These are phyloP conservation scores for Oegoconia quadripuncta DNA, from an alignment of 2,888 invertebrate species.

Conservation along the genomic window DNA sequence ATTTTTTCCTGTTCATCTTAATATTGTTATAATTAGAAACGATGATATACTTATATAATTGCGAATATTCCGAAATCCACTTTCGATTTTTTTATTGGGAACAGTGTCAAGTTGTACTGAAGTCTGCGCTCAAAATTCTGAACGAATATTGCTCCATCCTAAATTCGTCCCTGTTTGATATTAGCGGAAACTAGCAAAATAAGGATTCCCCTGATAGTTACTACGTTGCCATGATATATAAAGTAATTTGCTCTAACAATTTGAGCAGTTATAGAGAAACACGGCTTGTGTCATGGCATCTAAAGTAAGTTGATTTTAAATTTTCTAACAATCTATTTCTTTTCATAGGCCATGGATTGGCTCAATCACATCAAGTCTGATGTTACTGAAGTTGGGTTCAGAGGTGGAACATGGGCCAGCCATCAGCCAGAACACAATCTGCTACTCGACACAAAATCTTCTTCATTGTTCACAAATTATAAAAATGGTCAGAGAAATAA, in stretches of 20 bases:
- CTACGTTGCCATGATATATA: conserved; percentile 9
- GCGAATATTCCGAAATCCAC: no score
- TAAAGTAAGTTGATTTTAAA: conserved; percentile 22
- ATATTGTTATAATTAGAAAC: no score
- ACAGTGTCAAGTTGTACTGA: no score
- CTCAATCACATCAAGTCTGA: neutral
- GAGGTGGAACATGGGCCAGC: no score
- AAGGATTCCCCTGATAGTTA: conserved; percentile 17
- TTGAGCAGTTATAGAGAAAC: conserved; percentile 7
- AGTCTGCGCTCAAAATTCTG: no score
- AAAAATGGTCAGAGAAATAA: no score
- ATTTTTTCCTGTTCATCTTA: no score
- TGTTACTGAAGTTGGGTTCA: no score
- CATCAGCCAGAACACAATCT: neutral
- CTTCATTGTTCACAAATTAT: no score
- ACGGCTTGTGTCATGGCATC: conserved; percentile 15
- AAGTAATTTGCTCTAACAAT: conserved; percentile 12
- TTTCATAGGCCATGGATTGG: neutral
- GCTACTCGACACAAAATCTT: neutral
- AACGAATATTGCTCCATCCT: neutral
- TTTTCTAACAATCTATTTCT: neutral
- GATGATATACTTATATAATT: no score
- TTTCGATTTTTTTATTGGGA: no score
- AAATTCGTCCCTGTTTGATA: conserved; percentile 20
- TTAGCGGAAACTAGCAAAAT: conserved; percentile 16